phyloP scores from a whole-genome alignment of 2,797 vertebrate species.

The Acanthurus lineatus region DNA sequence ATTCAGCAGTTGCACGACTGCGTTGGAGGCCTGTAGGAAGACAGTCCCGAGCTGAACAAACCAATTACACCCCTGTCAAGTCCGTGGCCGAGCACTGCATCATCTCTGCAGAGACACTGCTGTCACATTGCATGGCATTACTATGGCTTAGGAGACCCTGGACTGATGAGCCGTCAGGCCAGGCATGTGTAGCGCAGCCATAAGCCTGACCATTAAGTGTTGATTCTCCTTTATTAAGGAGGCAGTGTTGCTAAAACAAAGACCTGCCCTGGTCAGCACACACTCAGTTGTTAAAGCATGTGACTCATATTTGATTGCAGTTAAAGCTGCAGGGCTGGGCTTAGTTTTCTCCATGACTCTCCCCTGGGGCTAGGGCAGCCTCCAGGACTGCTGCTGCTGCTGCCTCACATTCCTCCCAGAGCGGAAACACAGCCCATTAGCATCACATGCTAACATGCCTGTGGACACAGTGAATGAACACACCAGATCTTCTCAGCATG shows the following conservation, averaged over 20 bases:
- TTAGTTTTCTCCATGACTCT: conserved; percentile 64
- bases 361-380: conserved; percentile 52
- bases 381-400: conserved; percentile 62
- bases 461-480: conserved; percentile 40
- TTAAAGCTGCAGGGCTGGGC: conserved; percentile 56
- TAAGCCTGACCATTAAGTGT: conserved; percentile 52
- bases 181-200: conserved; percentile 44
- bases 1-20: conserved; percentile 57
- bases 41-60: conserved; percentile 72
- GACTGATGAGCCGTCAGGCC: conserved; percentile 47
- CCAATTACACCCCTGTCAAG: conserved; percentile 74
- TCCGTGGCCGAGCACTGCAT: conserved; percentile 62
- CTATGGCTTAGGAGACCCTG: conserved; percentile 45
- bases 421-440: conserved; percentile 76
- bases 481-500: conserved; percentile 19
- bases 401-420: conserved; percentile 70
- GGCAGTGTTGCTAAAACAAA: conserved; percentile 61
- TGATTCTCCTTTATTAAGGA: conserved; percentile 57
- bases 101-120: conserved; percentile 61
- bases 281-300: conserved; percentile 56
- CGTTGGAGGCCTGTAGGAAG: conserved; percentile 61
- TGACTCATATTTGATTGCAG: conserved; percentile 75
- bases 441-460: conserved; percentile 72
- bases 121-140: conserved; percentile 56
- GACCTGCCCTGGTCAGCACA: conserved; percentile 39